phyloP scores from a whole-genome alignment of 2,888 invertebrate genomes.

The Cyrtodaria siliqua region DNA sequence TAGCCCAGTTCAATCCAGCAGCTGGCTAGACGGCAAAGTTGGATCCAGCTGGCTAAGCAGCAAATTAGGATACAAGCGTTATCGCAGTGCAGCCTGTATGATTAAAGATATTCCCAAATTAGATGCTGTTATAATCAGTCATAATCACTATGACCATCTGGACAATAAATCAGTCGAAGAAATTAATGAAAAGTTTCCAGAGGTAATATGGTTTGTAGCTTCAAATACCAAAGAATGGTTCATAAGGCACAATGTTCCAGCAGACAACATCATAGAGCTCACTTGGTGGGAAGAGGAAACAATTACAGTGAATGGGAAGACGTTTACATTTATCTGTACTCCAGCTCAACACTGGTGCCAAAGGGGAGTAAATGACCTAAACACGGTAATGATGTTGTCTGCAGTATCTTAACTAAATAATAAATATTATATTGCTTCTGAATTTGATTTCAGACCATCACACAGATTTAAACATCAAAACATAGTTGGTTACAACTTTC shows the following conservation, averaged over 20 bases:
- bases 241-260: slow-evolving; percentile 67
- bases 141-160: slow-evolving; percentile 87
- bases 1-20: slow-evolving; percentile 78
- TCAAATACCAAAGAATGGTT: slow-evolving; percentile 83
- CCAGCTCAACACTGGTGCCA: no score
- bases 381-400: no score
- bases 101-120: slow-evolving; percentile 85
- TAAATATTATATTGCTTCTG: slow-evolving; percentile 86
- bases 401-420: no score
- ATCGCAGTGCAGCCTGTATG: slow-evolving; percentile 76
- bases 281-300: slow-evolving; percentile 46
- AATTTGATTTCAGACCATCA: no score
- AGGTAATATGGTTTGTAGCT: slow-evolving; percentile 68
- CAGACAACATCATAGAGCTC: slow-evolving; percentile 51
- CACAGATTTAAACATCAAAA: no score
- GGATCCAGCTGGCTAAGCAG: no score
- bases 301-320: not conserved
- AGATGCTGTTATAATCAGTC: slow-evolving; percentile 86
- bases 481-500: no score
- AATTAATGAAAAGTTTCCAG: slow-evolving; percentile 65
- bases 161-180: slow-evolving; percentile 80
- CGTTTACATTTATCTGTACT: slow-evolving; percentile 82
- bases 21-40: no score
- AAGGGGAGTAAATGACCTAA: no score
- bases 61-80: slow-evolving; percentile 84